Evolutionary conservation across 2,888 invertebrate genomes (phyloP).

Genomic region (Tethea ocularis): DNA sequence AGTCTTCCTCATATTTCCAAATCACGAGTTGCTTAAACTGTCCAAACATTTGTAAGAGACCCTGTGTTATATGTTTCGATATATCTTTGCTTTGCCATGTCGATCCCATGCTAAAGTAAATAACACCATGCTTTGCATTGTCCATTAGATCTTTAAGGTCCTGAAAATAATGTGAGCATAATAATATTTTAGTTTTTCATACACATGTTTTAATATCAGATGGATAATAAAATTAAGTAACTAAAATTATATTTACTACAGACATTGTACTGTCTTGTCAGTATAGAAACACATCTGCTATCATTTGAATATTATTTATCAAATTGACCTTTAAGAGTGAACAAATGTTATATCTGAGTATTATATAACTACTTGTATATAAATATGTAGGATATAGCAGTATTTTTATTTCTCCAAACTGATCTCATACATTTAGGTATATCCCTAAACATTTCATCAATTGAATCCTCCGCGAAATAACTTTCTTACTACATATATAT

Average conservation of each 20-base stretch:
- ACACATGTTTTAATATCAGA: too few relatives aligned
- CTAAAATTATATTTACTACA: too few relatives aligned
- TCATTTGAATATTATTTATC: neutral
- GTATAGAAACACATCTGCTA: neutral
- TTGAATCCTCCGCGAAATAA: too few relatives aligned
- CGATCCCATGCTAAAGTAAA: conserved; percentile 76
- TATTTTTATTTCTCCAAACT: too few relatives aligned
- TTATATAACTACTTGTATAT: neutral
- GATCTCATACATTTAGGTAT: too few relatives aligned
- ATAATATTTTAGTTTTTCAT: too few relatives aligned
- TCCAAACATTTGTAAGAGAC: conserved; percentile 59
- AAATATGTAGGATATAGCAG: neutral
- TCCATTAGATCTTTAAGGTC: conserved; percentile 59
- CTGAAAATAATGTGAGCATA: conserved; percentile 26
- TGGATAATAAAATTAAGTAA: too few relatives aligned
- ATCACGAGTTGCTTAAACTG: conserved; percentile 68
- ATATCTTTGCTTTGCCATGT: conserved; percentile 57
- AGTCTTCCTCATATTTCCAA: conserved; percentile 68
- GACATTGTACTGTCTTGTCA: neutral
- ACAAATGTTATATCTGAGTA: too few relatives aligned
- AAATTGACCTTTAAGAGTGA: neutral
- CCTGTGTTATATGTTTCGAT: conserved; percentile 48
- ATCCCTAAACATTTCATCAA: too few relatives aligned
- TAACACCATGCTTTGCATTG: conserved; percentile 63
- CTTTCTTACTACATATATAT: too few relatives aligned